Evolutionary conservation across 2,113 vertebrate genomes (phyloP), one percentile per base, ranked within the genome.

Genomic region (Pycnonotus jocosus): DNA sequence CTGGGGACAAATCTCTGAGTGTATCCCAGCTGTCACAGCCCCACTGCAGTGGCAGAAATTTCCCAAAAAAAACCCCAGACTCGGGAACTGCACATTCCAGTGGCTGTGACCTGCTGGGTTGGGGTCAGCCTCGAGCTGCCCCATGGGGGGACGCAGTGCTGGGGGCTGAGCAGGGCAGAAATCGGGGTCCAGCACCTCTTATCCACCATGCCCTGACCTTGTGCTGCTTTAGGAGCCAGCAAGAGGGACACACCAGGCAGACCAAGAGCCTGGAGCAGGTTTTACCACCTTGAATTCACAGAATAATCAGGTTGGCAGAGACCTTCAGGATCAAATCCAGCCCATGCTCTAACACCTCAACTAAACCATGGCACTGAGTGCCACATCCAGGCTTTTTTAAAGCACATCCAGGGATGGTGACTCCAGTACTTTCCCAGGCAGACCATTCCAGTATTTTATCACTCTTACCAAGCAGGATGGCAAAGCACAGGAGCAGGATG

Each of bases 121-220:
- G 17, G 48, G 33, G 40, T 60, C 66, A 71, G 53, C 42, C 12
- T 38, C 0, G 4, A 74, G 51, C 70, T 78, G n/a, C 37, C 65
- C 74, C 35, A 9, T 0, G 12, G 13, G 21, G 57, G 17, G 6
- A 56, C 37, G 33, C 1, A 0, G 71, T 1, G 3, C 40, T 50
- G 40, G 27, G 62, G 45, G 30, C n/a, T 10, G 21, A 73, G 40
- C 44, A 40, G 28, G 8, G 45, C 62, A 76, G 44, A 30, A 66
- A 21, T 35, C 0, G 1, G 35, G n/a, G 18, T 19, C 21, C 44
- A 45, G 4, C 62, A 17, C 6, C 4, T 1, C 17, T 9, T 17
- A 37, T 5, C 42, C 68, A 57, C 50, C 57, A 15, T 5, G 15
- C 23, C 57, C 38, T 31, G 35, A 14, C 17, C 44, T 58, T 53